Evolutionary conservation across 2,797 vertebrate genomes (phyloP), one percentile per base, ranked within the genome.

Genomic region (Calcarius lapponicus): DNA sequence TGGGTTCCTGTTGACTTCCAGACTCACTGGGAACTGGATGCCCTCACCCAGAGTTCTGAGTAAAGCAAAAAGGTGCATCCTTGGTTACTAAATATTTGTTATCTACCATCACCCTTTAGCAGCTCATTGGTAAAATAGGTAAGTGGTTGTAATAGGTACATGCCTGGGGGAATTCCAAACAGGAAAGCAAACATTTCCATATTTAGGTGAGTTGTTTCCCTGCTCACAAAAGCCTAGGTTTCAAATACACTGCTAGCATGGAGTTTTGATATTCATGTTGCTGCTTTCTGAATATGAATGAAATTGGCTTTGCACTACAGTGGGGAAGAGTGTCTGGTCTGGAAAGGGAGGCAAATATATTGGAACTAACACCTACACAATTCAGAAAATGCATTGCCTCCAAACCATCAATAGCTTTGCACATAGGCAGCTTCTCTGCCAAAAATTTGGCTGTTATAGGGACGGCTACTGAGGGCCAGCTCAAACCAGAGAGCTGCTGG

Each of bases 1-100:
- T 72, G 43, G 51, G 73, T 83, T 95, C 90, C 87, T 93, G 81
- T 95, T 95, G 92, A 93, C 73, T 71, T 84, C 56, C 66, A 79
- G 51, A 65, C 22, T 86, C 50, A 40, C 47, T 36, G 62, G 40
- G 38, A 92, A 54, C 29, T 42, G 53, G 28, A 61, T 65, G 43
- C 15, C 43, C 28, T 54, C 48, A 62, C 15, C 28, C 60, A 17
- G 4, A 79, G 26, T 36, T 66, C 56, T 26, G 16, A 56, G 38
- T 29, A 61, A 80, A 85, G 67, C 34, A 90, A 83, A 40, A 90
- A 60, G 74, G 38, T 42, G 24, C 13, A 57, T 24, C 51, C 60
- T 76, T 85, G 34, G 28, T 72, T 50, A 60, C 28, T 10, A 91
- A 84, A 34, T 2, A 2, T 61, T 86, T 40, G 4, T 74, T 73